Conservation (phyloP, 2,888 invertebrate genomes). For the Iselma pallidipennis region DNA sequence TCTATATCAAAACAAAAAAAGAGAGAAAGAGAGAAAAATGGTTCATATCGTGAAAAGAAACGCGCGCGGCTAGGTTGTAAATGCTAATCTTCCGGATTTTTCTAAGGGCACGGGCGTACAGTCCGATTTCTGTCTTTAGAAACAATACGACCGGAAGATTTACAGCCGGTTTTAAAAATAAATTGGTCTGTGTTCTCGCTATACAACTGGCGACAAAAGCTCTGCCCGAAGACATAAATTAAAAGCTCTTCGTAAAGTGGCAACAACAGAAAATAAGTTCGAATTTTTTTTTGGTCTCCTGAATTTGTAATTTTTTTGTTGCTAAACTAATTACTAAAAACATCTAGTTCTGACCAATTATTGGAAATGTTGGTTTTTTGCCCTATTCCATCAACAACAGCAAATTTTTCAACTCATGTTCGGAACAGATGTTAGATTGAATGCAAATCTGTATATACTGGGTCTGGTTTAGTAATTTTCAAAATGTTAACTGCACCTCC, state of each 20-base stretch:
- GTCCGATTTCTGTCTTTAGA: conserved; percentile 40
- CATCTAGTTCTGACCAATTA: too few relatives aligned
- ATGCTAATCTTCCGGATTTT: conserved; percentile 41
- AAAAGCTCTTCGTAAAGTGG: conserved; percentile 27
- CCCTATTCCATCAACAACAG: too few relatives aligned
- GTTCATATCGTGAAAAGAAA: conserved; percentile 2
- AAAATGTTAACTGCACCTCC: too few relatives aligned
- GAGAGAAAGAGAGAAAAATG: neutral
- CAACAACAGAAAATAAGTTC: too few relatives aligned
- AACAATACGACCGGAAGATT: conserved; percentile 45
- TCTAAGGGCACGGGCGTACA: conserved; percentile 37
- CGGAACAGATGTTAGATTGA: neutral
- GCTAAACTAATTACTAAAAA: too few relatives aligned
- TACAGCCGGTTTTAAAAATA: conserved; percentile 49
- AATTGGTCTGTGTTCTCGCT: conserved; percentile 46
- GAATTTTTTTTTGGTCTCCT: too few relatives aligned
- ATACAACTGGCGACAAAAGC: conserved; percentile 50
- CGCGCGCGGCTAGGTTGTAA: neutral
- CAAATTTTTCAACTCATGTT: too few relatives aligned
- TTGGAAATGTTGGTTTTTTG: too few relatives aligned
- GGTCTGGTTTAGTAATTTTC: neutral
- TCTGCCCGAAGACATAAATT: conserved; percentile 46
- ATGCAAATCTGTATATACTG: neutral
- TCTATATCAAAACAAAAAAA: neutral
- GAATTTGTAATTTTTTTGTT: too few relatives aligned